A percentile compares a stretch with the other conserved stretches of the same genome.
phyloP scores from a whole-genome alignment of 2,888 invertebrate genomes.

The Eremobia ochroleuca region DNA sequence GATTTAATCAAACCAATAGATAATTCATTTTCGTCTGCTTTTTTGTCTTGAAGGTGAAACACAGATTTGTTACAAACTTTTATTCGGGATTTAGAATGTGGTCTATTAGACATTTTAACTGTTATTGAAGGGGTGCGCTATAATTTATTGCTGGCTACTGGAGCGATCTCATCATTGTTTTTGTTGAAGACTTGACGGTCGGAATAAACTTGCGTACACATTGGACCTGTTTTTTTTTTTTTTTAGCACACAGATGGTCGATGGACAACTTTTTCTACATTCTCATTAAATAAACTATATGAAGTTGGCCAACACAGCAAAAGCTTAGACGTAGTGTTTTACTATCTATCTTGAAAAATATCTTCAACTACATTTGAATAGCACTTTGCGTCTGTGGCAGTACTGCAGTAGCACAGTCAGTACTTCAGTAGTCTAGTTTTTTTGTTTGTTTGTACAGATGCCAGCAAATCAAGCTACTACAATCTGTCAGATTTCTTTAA shows the following conservation, averaged over 20 bases:
- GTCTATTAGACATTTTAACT: constrained; percentile 80
- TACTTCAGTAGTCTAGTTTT: background rate
- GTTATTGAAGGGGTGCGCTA: constrained; percentile 18
- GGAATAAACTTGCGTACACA: constrained; percentile 43
- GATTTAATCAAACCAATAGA: constrained; percentile 94
- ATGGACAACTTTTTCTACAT: background rate
- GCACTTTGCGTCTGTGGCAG: background rate
- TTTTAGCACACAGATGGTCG: too few relatives aligned
- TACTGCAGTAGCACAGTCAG: background rate
- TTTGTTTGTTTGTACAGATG: too few relatives aligned
- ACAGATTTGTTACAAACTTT: constrained; percentile 88
- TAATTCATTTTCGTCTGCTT: constrained; percentile 93
- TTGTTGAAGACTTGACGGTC: constrained; percentile 58
- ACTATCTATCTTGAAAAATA: background rate
- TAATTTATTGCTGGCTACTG: constrained; percentile 57
- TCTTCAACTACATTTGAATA: background rate
- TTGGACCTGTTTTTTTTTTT: constrained; percentile 8
- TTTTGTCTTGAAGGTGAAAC: constrained; percentile 94
- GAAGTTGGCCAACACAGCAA: background rate
- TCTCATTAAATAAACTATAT: background rate
- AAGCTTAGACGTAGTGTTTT: background rate
- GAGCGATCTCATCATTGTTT: constrained; percentile 64
- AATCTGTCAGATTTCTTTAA: too few relatives aligned
- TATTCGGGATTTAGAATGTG: constrained; percentile 81
- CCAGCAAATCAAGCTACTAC: too few relatives aligned